Base-by-base conservation (phyloP, 2,797 vertebrate species). In the Harpagifer antarcticus region DNA sequence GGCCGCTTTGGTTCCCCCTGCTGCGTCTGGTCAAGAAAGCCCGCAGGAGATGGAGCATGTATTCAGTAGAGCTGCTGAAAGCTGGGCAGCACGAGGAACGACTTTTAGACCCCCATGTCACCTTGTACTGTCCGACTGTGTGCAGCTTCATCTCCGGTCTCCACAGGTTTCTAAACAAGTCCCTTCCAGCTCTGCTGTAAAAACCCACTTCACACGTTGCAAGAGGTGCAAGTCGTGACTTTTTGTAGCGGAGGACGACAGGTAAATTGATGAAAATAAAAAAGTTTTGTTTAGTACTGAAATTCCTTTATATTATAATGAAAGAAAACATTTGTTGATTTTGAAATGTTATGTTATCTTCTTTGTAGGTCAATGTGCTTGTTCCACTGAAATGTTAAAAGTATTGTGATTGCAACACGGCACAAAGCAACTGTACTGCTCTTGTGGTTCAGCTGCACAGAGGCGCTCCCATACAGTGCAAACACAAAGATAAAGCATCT, bases 191-290 rank as follows among this genome's bases (percentile, higher is more conserved):
- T 62, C 64, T 50, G 33, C 76, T 74, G 68, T 84, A 79, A 92
- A 92, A 93, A 90, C 70, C 77, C 85, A 93, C 92, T 93, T 94
- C 82, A 89, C 90, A 91, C 82, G 6, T 89, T 9, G 50, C 66
- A 44, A 74, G 61, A 90, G 81, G 87, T 86, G 79, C 66, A 73
- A 89, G 83, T 74, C 33, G 5, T 69, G 63, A 72, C 80, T 79
- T 79, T 80, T 55, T 61, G 69, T 72, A 80, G 76, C 57, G 54
- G 13, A 57, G 17, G n/a, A 62, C 11, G n/a, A 42, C 20, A 54
- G 16, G 31, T n/a, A 42, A 61, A 79, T 17, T 31, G 14, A 56
- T 31, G 45, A 17, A 8, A 72, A 59, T 45, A 33, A 33, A 40
- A 59, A 7, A 10, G 5, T 13, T 65, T 59, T 42, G 17, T 20